Evolutionary conservation across 2,797 vertebrate species (phyloP), one percentile per base, ranked within the genome.

Genomic region (Momotus momota): DNA sequence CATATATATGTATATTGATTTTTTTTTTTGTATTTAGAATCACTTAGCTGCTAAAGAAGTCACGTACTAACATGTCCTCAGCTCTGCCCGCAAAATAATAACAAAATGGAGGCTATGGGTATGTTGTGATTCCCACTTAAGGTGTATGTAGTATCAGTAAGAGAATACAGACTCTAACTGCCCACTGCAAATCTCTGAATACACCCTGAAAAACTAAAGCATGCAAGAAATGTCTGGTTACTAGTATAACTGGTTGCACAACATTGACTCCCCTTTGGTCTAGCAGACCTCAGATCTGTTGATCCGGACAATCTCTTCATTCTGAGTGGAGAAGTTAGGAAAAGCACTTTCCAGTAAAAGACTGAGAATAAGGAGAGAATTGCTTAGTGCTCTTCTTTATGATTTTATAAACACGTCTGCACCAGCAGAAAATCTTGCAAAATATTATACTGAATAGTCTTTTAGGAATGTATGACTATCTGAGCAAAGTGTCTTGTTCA

Each of bases 211-310:
- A 93, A 96, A 72, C 80, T 62, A 90, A 96, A 89, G 83, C 91
- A 96, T 0, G 94, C 77, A 57, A 97, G 92, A 91, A 94, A 97
- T 97, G 91, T 96, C 89, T 96, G 81, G 46, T 94, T 96, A 77
- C 87, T 90, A 46, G 95, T 71, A 71, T 82, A 94, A 95, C 95
- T 81, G 93, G 94, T 97, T 96, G 92, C 79, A 94, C 95, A 95
- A 80, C 93, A 71, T 74, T 92, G 86, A 71, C 81, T 96, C 90
- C 70, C 70, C 79, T 82, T 95, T 90, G 90, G 92, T 94, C 64
- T 89, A n/a, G 46, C 70, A 90, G 83, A 82, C 45, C 72, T 90
- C 80, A 14, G 54, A 10, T 73, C 41, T 95, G 61, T 91, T 94
- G 90, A 93, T 95, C 86, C 90, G 82, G 72, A 64, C 92, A 67